These are phyloP conservation scores for Omphaloscelis lunosa DNA, from an alignment of 2,888 invertebrate species.

Conservation along the genomic window DNA sequence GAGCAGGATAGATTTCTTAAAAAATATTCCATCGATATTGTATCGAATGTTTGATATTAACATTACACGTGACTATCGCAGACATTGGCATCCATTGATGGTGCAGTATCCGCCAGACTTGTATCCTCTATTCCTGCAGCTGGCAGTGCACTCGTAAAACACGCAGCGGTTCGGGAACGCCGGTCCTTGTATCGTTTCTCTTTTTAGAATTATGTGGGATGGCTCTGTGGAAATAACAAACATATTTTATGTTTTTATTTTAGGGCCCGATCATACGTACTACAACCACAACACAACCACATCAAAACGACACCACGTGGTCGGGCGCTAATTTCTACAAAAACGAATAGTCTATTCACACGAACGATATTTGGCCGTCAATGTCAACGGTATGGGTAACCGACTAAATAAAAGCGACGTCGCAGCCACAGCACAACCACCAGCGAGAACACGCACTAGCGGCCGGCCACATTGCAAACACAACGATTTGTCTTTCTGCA, in stretches of 20 bases:
- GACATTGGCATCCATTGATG: conserved; percentile 80
- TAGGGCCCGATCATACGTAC: not conserved
- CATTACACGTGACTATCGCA: conserved; percentile 61
- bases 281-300: no score
- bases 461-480: no score
- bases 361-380: not conserved
- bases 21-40: not conserved
- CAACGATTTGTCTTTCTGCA: no score
- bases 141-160: conserved; percentile 81
- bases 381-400: no score
- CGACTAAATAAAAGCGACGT: no score
- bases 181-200: conserved; percentile 73
- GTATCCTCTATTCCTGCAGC: conserved; percentile 75
- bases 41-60: not conserved
- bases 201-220: conserved; percentile 59
- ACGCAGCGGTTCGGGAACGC: conserved; percentile 70
- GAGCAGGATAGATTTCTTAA: not conserved
- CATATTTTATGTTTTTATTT: not conserved
- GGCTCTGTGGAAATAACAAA: conserved; percentile 53
- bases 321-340: not conserved
- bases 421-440: no score
- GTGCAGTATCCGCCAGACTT: conserved; percentile 79
- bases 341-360: not conserved
- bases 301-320: not conserved
- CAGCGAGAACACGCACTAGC: no score